Conservation (phyloP, 2,888 invertebrate genomes). For the Sarcophaga rosellei region DNA sequence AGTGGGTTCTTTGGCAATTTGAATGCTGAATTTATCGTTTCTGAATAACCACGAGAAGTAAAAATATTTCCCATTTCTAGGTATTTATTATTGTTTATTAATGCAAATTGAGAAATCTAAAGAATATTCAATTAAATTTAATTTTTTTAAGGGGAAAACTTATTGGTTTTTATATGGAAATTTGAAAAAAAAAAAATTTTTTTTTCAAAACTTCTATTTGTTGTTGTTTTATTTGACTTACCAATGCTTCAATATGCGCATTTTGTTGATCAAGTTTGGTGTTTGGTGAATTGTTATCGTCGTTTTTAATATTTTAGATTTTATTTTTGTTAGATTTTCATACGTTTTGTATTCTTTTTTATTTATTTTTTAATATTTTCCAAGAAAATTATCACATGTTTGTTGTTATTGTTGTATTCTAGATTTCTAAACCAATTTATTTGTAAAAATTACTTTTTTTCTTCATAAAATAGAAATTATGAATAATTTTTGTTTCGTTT, state of each 20-base stretch:
- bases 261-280: conserved; percentile 66
- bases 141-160: no score
- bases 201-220: no score
- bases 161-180: background rate
- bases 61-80: background rate
- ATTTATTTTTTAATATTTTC: conserved; percentile 34
- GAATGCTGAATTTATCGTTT: no score
- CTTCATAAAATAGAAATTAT: no score
- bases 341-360: conserved; percentile 30
- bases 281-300: background rate
- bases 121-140: background rate
- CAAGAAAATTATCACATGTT: conserved; percentile 51
- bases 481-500: no score
- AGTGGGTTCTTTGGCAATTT: no score
- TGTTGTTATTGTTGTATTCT: conserved; percentile 9
- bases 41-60: background rate
- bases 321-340: conserved; percentile 28
- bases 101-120: background rate
- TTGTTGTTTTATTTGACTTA: conserved; percentile 64
- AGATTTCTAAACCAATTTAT: background rate
- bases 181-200: background rate
- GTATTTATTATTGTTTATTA: conserved; percentile 36
- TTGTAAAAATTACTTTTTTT: no score
- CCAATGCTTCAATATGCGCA: conserved; percentile 76
- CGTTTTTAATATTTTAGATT: conserved; percentile 14